Base-by-base conservation (phyloP, 2,888 invertebrate species). In the Apamea crenata region DNA sequence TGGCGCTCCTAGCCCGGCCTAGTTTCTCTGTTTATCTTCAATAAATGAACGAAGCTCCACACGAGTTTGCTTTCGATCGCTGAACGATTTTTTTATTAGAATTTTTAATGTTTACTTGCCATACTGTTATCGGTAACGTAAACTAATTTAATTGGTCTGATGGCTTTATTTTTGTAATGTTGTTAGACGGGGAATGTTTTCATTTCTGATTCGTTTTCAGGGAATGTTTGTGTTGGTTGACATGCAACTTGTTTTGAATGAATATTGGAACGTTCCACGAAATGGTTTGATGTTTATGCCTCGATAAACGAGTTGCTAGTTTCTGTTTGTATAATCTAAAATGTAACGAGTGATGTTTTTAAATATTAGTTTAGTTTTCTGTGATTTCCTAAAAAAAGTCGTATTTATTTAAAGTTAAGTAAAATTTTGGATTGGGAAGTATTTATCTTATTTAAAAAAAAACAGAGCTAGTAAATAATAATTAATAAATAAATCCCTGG, bases 11-110 rank as follows among this genome's bases (percentile, higher is more conserved):
- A 85, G 63, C 82, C 63, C 87, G 93, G 88, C 93, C 92, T 90
- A 92, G 88, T 89, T 93, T 89, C 89, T 86, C 85, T 92, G 91
- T 93, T 92, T 93, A 90, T 90, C 88, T 90, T 89, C 89, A 90
- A 90, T 91, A 90, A 88, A 89, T 85, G 87, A 88, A 85, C 86
- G 82, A 75, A 82, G 80, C 87, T 84, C 40, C 84, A 61, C 74
- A 85, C 78, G 75, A 83, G 87, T 84, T 83, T 88, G 53, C 82
- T 77, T 85, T 85, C 68, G 82, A 83, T 78, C 83, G 72, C 63
- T 79, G 82, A 85, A 66, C 67, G 74, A 71, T 71, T 80, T 85
- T 80, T 83, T 80, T 76, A 80, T 81, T 87, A 47, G 76, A 84
- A 56, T 81, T 68, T 74, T 74, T 77, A 79, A 82, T 82, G 72